phyloP scores from a whole-genome alignment of 2,113 vertebrate species.

The Gavia stellata region DNA sequence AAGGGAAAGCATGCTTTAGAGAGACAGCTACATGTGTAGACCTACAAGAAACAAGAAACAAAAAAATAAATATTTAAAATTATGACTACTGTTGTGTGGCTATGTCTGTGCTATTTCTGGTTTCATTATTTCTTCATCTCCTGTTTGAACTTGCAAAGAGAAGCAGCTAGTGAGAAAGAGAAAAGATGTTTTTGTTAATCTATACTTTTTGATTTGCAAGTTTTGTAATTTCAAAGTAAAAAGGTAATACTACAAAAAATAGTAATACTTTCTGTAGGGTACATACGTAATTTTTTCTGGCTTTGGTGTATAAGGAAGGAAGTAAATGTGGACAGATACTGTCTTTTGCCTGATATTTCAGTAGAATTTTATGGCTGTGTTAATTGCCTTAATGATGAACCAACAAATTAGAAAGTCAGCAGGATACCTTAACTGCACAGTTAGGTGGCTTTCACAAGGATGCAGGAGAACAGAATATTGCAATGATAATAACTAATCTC shows the following conservation, averaged over 20 bases:
- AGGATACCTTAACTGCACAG: background rate
- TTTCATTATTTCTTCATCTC: background rate
- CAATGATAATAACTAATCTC: background rate
- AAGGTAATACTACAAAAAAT: background rate
- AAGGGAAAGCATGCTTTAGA: background rate
- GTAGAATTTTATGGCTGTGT: background rate
- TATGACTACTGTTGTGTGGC: background rate
- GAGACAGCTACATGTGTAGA: background rate
- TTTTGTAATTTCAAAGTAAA: background rate
- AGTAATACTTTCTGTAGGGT: background rate
- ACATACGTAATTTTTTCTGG: background rate
- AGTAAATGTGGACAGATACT: background rate
- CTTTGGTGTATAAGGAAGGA: background rate
- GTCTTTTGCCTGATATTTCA: background rate
- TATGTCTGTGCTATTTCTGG: background rate
- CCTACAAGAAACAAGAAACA: background rate
- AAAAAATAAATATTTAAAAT: background rate
- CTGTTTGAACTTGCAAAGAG: background rate
- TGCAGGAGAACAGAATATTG: background rate
- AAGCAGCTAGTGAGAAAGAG: background rate
- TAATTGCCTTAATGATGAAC: background rate
- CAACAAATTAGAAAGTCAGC: background rate
- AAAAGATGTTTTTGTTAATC: background rate
- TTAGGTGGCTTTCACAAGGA: background rate
- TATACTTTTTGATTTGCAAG: background rate